A percentile compares a stretch with the other conserved stretches of the same genome.
Evolutionary conservation across 2,113 vertebrate genomes (phyloP).

Genomic region (Eulacestoma nigropectus): DNA sequence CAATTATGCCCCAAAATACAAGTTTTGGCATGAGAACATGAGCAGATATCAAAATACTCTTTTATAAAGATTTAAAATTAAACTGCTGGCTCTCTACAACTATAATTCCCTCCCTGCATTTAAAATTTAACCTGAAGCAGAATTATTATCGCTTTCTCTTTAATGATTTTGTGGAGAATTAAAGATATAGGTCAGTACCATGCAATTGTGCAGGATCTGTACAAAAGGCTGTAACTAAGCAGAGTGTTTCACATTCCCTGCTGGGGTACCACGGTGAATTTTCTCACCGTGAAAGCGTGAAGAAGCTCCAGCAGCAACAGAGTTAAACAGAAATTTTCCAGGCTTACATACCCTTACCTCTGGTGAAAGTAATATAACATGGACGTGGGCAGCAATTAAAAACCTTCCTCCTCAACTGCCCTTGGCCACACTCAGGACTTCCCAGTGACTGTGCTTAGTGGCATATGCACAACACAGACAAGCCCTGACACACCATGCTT

Average conservation of each 20-base stretch:
- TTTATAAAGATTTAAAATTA: neutral
- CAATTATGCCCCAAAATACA: neutral
- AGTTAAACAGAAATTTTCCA: neutral
- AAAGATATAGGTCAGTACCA: neutral
- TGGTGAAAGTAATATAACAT: neutral
- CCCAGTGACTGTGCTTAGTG: neutral
- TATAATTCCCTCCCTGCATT: neutral
- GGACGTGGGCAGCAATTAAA: neutral
- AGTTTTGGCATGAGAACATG: neutral
- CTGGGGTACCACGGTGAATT: neutral
- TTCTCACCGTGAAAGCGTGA: neutral
- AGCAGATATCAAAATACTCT: neutral
- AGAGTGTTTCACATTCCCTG: neutral
- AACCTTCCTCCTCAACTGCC: neutral
- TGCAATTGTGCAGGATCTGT: neutral
- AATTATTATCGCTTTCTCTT: neutral
- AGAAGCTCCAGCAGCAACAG: neutral
- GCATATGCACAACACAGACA: neutral
- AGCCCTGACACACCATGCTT: rapidly evolving
- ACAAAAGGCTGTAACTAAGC: neutral
- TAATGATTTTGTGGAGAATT: neutral
- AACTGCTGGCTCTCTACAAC: neutral
- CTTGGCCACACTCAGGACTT: neutral
- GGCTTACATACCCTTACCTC: neutral
- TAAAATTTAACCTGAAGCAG: neutral